phyloP scores from a whole-genome alignment of 2,113 vertebrate species.

The Malurus melanocephalus region DNA sequence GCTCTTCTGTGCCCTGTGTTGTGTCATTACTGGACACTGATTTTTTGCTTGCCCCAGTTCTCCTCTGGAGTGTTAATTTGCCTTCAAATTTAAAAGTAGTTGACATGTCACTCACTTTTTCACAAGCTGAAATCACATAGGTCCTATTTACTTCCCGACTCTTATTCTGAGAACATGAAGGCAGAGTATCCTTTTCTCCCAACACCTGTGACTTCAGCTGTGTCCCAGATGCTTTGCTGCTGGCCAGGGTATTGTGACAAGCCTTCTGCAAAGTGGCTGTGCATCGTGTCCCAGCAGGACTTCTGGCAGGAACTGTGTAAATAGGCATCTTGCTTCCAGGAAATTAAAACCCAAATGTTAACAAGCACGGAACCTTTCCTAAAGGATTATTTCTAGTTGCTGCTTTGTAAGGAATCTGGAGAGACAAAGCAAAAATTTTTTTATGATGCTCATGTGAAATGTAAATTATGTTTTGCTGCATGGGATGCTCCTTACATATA shows the following conservation, averaged over 20 bases:
- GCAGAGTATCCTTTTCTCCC: slow-evolving; percentile 10
- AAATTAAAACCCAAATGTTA: not conserved
- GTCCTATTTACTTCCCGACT: slow-evolving; percentile 77
- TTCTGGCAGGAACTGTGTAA: not conserved
- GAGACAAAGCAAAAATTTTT: not conserved
- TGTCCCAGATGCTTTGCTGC: not conserved
- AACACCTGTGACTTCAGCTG: not conserved
- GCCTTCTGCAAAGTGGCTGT: not conserved
- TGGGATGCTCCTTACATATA: not conserved
- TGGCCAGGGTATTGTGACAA: not conserved
- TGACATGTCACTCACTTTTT: not conserved
- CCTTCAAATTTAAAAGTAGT: slow-evolving; percentile 19
- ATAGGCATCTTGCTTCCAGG: slow-evolving; percentile 60
- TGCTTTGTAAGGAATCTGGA: slow-evolving; percentile 10
- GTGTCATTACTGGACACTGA: slow-evolving; percentile 1
- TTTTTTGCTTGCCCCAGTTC: slow-evolving; percentile 64
- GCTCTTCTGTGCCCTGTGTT: not conserved
- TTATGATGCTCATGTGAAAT: not conserved
- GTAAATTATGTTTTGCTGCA: fast-evolving
- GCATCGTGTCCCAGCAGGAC: not conserved
- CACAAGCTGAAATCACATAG: slow-evolving; percentile 78
- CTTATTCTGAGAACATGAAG: slow-evolving; percentile 30
- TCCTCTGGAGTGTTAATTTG: slow-evolving; percentile 78
- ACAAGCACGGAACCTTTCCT: not conserved
- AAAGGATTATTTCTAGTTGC: not conserved